Percentiles rank a stretch among this genome's conserved stretches.
phyloP scores from a whole-genome alignment of 1,140 invertebrate genomes.

The Diploscapter pachys region DNA sequence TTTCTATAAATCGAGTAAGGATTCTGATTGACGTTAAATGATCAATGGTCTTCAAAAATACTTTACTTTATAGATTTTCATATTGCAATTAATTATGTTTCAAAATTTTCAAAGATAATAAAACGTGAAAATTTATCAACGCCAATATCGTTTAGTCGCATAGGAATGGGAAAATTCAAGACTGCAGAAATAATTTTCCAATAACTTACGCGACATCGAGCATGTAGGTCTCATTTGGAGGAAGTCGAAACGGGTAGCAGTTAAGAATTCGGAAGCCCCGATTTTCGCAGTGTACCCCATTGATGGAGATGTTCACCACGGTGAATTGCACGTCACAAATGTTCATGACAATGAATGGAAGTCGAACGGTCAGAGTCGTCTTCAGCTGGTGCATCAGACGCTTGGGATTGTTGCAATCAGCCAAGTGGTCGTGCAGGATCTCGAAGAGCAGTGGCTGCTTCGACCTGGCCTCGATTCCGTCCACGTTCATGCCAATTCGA shows the following conservation, averaged over 20 bases:
- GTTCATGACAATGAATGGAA: conserved; percentile 82
- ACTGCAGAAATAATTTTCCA: conserved; percentile 8
- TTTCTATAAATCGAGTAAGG: background rate
- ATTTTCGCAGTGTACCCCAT: conserved; percentile 74
- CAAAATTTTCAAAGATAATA: too few relatives aligned
- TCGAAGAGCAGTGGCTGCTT: conserved; percentile 75
- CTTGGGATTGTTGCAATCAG: conserved; percentile 69
- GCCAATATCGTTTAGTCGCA: background rate
- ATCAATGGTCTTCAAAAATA: too few relatives aligned
- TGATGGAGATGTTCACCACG: conserved; percentile 71
- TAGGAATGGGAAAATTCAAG: background rate
- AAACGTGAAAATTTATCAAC: too few relatives aligned
- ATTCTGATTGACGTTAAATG: too few relatives aligned
- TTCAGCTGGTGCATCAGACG: conserved; percentile 62
- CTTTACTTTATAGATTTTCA: too few relatives aligned
- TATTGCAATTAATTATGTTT: too few relatives aligned
- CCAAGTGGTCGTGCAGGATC: conserved; percentile 76
- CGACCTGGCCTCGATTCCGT: conserved; percentile 78
- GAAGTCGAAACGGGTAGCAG: conserved; percentile 75
- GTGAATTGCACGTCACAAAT: conserved; percentile 72
- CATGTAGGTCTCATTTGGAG: conserved; percentile 76
- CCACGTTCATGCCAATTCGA: conserved; percentile 80
- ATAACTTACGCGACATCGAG: conserved; percentile 74
- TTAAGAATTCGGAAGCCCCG: conserved; percentile 81
- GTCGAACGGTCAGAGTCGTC: conserved; percentile 74